These are phyloP conservation scores for Anguilla pacifica DNA, from an alignment of 2,797 vertebrate genomes.

Conservation along the genomic window DNA sequence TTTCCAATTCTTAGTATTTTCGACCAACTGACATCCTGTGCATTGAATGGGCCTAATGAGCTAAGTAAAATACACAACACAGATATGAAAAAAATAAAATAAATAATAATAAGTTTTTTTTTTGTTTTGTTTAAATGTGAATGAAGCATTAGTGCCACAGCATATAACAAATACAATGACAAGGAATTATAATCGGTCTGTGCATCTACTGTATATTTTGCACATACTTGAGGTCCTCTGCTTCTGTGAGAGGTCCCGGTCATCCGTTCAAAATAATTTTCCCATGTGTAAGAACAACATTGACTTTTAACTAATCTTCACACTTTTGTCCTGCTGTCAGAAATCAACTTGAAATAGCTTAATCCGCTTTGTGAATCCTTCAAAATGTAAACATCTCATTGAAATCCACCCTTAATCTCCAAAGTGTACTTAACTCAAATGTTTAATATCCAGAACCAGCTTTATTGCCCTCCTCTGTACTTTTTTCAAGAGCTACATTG, in stretches of 20 bases:
- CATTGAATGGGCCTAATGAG: not conserved
- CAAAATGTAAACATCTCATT: too few species aligned
- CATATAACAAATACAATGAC: too few species aligned
- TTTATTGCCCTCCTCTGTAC: not conserved
- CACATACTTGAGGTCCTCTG: too few species aligned
- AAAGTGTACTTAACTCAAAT: not conserved
- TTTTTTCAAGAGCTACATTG: not conserved
- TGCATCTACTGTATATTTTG: too few species aligned
- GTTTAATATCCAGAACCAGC: not conserved
- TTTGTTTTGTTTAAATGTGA: too few species aligned
- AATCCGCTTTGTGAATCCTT: not conserved
- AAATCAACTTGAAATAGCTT: not conserved
- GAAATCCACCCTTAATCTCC: not conserved
- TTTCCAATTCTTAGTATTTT: not conserved
- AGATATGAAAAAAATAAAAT: too few species aligned
- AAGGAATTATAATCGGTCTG: too few species aligned
- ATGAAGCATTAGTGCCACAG: too few species aligned
- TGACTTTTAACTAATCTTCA: not conserved
- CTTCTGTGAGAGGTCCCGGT: too few species aligned
- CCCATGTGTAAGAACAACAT: not conserved
- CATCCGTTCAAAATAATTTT: not conserved
- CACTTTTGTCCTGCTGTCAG: not conserved
- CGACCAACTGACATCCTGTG: not conserved
- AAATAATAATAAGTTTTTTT: too few species aligned
- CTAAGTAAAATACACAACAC: too few species aligned